phyloP scores from a whole-genome alignment of 2,113 vertebrate species.

The Chinchilla lanigera region DNA sequence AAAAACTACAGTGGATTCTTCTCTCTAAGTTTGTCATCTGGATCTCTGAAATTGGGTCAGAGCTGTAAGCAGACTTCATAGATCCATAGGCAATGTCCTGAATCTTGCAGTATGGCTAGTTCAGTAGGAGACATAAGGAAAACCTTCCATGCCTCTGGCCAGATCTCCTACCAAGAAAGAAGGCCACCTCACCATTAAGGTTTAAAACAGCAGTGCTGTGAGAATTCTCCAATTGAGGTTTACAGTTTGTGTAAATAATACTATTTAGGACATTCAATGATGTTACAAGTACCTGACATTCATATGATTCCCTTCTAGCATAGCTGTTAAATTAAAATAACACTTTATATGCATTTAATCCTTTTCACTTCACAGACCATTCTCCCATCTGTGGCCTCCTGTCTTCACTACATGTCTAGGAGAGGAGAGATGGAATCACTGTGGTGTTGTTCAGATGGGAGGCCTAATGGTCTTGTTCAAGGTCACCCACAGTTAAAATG shows the following conservation, averaged over 20 bases:
- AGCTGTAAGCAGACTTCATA: background rate
- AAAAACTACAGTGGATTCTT: background rate
- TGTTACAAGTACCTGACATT: background rate
- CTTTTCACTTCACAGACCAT: background rate
- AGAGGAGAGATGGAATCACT: background rate
- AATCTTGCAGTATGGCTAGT: background rate
- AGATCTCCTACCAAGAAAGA: background rate
- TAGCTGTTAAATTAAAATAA: background rate
- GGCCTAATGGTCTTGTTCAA: background rate
- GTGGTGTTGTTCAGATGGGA: background rate
- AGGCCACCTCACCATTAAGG: background rate
- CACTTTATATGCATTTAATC: background rate
- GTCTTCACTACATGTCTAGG: background rate
- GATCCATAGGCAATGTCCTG: background rate
- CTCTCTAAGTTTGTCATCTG: background rate
- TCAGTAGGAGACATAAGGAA: background rate
- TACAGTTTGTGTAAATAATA: background rate
- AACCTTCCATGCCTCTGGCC: background rate
- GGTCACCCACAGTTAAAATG: background rate
- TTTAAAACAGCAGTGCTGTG: background rate
- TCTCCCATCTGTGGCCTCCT: background rate
- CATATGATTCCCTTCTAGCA: background rate
- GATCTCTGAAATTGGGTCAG: background rate
- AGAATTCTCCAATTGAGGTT: background rate
- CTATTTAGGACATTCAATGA: background rate